Evolutionary conservation across 1,140 invertebrate genomes (phyloP), one percentile per base, ranked within the genome.

Genomic region (Delia radicum): DNA sequence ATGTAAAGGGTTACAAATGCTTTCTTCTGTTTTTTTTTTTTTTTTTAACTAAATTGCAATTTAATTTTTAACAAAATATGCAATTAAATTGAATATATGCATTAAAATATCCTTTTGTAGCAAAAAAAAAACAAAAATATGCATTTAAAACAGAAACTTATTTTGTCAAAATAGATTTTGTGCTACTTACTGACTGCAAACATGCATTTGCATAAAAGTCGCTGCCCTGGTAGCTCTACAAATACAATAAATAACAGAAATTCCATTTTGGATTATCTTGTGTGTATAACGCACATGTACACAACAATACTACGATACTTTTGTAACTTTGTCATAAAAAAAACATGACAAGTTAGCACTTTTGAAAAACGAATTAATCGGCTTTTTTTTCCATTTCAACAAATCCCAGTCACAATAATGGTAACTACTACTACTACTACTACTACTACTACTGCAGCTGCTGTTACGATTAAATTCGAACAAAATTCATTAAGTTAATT

Each of bases 321-420:
- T 48, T 12, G 12, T 18, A 48, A 55, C 48, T 42, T 42, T 42
- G 37, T 42, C 37, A 42, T 42, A 42, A 42, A 55, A 29, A 29
- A 67, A 67, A 67, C 63, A 67, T 67, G 63, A 29, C 28, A 29
- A 18, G 28, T 67, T 67, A 28, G 63, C 63, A 67, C 27, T 31
- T 67, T 67, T 67, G n/a, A 67, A 67, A 13, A 31, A 18, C 28
- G 28, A 67, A 67, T 67, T 67, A 67, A 67, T 67, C 63, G 63
- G 63, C 63, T 67, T 67, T 67, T 24, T n/a, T 67, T 67, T 67
- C 63, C 63, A 67, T 67, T 67, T 67, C 27, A 28, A 29, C 31
- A 67, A 67, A 18, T 67, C 28, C 27, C 63, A 67, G 63, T 29
- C 63, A 67, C 63, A 67, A 67, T 21, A 48, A 48, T 15, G 2